Percentiles rank a stretch among this genome's conserved stretches.
phyloP scores from a whole-genome alignment of 2,113 vertebrate species.

The Uropsilus gracilis region DNA sequence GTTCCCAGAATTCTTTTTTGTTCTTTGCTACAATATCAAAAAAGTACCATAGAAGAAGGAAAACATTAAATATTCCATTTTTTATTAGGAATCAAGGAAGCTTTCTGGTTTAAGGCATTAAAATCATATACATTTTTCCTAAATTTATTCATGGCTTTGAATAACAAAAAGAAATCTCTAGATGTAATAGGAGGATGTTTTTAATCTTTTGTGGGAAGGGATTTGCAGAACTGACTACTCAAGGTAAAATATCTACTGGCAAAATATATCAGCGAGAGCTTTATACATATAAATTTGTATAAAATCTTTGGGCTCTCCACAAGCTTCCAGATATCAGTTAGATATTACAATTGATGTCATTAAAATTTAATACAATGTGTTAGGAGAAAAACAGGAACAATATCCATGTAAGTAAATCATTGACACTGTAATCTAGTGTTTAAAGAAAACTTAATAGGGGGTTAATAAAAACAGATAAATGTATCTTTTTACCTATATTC shows the following conservation, averaged over 20 bases:
- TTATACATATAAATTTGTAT: conserved; percentile 90
- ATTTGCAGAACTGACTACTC: conserved; percentile 89
- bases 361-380: conserved; percentile 90
- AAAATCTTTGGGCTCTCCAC: conserved; percentile 88
- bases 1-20: conserved; percentile 90
- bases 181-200: conserved; percentile 91
- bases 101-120: conserved; percentile 90
- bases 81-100: conserved; percentile 88
- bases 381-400: conserved; percentile 87
- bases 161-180: conserved; percentile 91
- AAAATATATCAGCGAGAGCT: conserved; percentile 88
- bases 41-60: conserved; percentile 88
- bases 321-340: conserved; percentile 88
- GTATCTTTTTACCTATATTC: conserved; percentile 75
- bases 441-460: conserved; percentile 81
- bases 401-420: conserved; percentile 86
- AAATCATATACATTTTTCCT: conserved; percentile 88
- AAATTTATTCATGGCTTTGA: conserved; percentile 93
- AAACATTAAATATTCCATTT: conserved; percentile 90
- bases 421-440: conserved; percentile 86
- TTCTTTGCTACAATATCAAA: conserved; percentile 88
- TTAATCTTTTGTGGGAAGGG: conserved; percentile 91
- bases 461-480: conserved; percentile 83
- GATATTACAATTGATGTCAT: conserved; percentile 87
- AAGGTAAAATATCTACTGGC: conserved; percentile 91